These are phyloP conservation scores for Plodia interpunctella DNA, from an alignment of 1,140 invertebrate species.

Conservation along the genomic window DNA sequence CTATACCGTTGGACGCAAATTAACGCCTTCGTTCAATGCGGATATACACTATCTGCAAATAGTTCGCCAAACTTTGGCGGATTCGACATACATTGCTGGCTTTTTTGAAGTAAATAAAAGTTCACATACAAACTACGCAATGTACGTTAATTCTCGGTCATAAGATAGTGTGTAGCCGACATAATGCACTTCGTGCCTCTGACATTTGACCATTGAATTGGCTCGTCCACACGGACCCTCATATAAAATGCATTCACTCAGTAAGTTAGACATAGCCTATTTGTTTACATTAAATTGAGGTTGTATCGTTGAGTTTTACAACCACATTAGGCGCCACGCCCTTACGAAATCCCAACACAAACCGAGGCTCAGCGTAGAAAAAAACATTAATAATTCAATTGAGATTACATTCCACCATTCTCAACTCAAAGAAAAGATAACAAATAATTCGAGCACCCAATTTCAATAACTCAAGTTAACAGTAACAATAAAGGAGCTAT, in stretches of 20 bases:
- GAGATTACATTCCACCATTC: not conserved
- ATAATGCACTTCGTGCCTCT: not conserved
- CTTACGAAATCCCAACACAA: conserved; percentile 40
- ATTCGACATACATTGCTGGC: too few species aligned
- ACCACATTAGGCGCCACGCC: conserved; percentile 41
- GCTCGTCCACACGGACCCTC: conserved; percentile 19
- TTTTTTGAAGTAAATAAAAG: too few species aligned
- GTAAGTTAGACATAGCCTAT: conserved; percentile 72
- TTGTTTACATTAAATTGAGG: conserved; percentile 58
- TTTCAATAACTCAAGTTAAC: conserved; percentile 9
- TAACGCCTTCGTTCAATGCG: not conserved
- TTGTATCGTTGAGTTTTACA: conserved; percentile 73
- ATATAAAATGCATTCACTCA: conserved; percentile 75
- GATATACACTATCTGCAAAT: too few species aligned
- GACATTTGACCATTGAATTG: conserved; percentile 2
- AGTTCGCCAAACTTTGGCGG: too few species aligned
- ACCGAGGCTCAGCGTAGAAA: conserved; percentile 34
- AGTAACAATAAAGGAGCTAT: conserved; percentile 38
- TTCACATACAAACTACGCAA: too few species aligned
- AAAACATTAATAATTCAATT: conserved; percentile 13
- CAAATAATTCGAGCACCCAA: conserved; percentile 5
- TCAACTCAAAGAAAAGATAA: not conserved
- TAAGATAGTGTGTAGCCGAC: too few species aligned
- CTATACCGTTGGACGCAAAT: not conserved
- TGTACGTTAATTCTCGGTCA: too few species aligned